Percentiles rank a stretch among this genome's conserved stretches.
These are phyloP conservation scores for Phasia obesa DNA, from an alignment of 2,888 invertebrate genomes.

Conservation along the genomic window DNA sequence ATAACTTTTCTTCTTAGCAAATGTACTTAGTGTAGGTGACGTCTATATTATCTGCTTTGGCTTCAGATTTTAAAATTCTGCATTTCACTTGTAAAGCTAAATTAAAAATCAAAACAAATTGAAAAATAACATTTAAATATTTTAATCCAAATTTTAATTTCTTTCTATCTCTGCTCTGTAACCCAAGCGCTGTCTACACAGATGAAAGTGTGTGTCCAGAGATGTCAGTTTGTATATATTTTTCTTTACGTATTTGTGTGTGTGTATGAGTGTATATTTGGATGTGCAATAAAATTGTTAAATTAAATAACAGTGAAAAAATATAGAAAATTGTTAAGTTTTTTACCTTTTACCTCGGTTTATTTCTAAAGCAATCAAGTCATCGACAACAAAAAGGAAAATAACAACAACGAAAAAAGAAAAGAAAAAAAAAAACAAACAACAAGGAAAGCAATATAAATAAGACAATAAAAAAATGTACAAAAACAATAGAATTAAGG, in stretches of 20 bases:
- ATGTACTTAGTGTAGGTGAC: not conserved
- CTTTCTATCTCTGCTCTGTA: not conserved
- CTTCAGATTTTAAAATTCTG: not conserved
- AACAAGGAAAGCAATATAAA: slow-evolving; percentile 52
- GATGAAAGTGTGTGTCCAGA: not conserved
- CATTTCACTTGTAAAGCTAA: slow-evolving; percentile 33
- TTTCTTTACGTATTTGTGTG: not conserved
- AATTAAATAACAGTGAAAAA: slow-evolving; percentile 50
- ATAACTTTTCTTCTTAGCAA: not conserved
- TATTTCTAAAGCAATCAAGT: slow-evolving; percentile 72
- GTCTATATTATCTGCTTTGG: not conserved
- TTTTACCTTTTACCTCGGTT: slow-evolving; percentile 61
- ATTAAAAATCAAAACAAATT: slow-evolving; percentile 65
- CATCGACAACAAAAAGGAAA: slow-evolving; percentile 56
- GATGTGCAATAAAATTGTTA: slow-evolving; percentile 57
- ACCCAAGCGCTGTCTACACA: not conserved
- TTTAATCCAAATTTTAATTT: slow-evolving; percentile 65
- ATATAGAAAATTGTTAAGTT: slow-evolving; percentile 52
- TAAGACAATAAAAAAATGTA: slow-evolving; percentile 45
- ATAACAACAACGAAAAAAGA: not conserved
- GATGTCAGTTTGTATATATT: not conserved
- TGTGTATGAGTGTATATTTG: slow-evolving; percentile 20
- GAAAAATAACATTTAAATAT: slow-evolving; percentile 64
- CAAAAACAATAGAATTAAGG: slow-evolving; percentile 19
- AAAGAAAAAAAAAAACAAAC: slow-evolving; percentile 18